phyloP scores from a whole-genome alignment of 2,888 invertebrate genomes.

The Unio delphinus region DNA sequence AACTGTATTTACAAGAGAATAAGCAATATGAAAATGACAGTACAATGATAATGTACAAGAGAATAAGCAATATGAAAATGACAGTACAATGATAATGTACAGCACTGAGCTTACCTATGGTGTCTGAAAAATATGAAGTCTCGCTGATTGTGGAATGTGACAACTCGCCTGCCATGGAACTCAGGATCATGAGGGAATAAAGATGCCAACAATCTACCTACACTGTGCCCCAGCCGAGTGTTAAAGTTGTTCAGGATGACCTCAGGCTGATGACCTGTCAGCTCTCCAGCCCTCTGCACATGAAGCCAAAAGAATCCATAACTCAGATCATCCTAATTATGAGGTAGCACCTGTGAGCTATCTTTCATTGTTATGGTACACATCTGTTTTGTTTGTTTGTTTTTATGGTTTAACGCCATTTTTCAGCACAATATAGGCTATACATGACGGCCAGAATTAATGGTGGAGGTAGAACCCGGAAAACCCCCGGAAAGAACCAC shows the following conservation, averaged over 20 bases:
- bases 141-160: slow-evolving; percentile 98
- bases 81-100: neutral
- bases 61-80: too few species aligned
- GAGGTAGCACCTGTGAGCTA: neutral
- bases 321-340: neutral
- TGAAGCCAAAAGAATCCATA: slow-evolving; percentile 4
- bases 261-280: slow-evolving; percentile 92
- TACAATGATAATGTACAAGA: neutral
- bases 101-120: slow-evolving; percentile 79
- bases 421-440: too few species aligned
- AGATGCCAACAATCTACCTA: slow-evolving; percentile 92
- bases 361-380: neutral
- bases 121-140: slow-evolving; percentile 99
- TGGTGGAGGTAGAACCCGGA: too few species aligned
- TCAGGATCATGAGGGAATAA: slow-evolving; percentile 96
- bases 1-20: too few species aligned
- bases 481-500: too few species aligned
- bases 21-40: neutral
- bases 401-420: too few species aligned
- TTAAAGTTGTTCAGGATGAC: slow-evolving; percentile 96
- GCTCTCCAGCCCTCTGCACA: slow-evolving; percentile 75
- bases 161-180: slow-evolving; percentile 91
- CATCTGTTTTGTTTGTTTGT: too few species aligned
- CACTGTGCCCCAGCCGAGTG: slow-evolving; percentile 90
- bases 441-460: too few species aligned